Percentiles rank a stretch among this genome's conserved stretches.
phyloP scores from a whole-genome alignment of 2,888 invertebrate species.

The Acleris laterana region DNA sequence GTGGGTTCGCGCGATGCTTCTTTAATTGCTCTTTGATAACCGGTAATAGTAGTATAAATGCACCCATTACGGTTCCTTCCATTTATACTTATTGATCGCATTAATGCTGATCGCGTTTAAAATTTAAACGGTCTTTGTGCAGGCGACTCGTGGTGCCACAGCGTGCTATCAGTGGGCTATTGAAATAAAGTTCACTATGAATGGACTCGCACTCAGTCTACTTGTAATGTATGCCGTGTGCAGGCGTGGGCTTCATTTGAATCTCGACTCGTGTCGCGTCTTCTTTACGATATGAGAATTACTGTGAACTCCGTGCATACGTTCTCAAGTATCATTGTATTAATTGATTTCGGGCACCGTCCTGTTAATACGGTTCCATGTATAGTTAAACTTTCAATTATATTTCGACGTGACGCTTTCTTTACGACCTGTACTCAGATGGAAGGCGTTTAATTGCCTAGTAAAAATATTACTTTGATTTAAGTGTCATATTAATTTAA shows the following conservation, averaged over 20 bases:
- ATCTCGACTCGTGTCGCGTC: conserved; percentile 53
- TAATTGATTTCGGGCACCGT: conserved; percentile 25
- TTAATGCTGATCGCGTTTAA: conserved; percentile 60
- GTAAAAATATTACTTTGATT: conserved; percentile 60
- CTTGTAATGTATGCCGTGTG: conserved; percentile 56
- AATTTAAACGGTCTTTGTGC: conserved; percentile 56
- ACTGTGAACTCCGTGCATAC: conserved; percentile 23
- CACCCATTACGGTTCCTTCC: conserved; percentile 65
- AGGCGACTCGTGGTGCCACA: conserved; percentile 44
- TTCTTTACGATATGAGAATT: conserved; percentile 51
- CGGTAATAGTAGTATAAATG: conserved; percentile 73
- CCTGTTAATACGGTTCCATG: conserved; percentile 17
- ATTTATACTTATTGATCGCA: conserved; percentile 58
- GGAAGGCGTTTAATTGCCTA: conserved; percentile 63
- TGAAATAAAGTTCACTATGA: conserved; percentile 54
- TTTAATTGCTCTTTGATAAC: conserved; percentile 78
- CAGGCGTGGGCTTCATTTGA: conserved; percentile 64
- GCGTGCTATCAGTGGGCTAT: conserved; percentile 42
- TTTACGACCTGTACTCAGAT: conserved; percentile 50
- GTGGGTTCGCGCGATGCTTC: conserved; percentile 64
- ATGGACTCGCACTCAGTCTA: conserved; percentile 51
- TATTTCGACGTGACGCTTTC: conserved; percentile 48
- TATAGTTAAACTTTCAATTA: conserved; percentile 53
- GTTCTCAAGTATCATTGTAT: conserved; percentile 27
- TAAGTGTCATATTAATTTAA: conserved; percentile 47